Percentiles rank a stretch among this genome's conserved stretches.
These are phyloP conservation scores for Saguinus imperator DNA, from an alignment of 2,113 vertebrate genomes.

Conservation along the genomic window DNA sequence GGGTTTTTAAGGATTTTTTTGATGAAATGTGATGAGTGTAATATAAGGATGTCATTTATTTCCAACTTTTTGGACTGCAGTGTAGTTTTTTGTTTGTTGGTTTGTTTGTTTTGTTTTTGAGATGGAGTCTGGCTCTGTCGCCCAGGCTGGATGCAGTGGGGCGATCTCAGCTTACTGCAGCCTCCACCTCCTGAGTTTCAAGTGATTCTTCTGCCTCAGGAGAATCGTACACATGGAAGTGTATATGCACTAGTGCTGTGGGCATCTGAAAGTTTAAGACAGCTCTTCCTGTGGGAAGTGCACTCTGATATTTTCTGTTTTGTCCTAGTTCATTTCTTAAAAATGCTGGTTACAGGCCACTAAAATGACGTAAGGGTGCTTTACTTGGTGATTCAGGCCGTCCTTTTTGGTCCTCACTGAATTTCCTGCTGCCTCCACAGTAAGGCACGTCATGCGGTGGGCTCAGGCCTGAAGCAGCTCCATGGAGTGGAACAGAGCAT, in stretches of 20 bases:
- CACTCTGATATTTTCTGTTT: neutral
- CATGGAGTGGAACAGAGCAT: too few relatives aligned
- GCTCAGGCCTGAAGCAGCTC: neutral
- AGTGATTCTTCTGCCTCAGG: neutral
- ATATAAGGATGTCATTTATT: neutral
- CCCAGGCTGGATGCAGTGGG: neutral
- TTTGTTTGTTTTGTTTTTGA: neutral
- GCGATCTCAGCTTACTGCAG: neutral
- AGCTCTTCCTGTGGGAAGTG: rapidly evolving
- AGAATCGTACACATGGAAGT: too few relatives aligned
- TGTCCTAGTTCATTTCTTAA: neutral
- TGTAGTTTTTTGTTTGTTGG: neutral
- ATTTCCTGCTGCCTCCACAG: neutral
- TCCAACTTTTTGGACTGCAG: neutral
- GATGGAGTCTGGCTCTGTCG: neutral
- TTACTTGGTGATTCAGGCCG: rapidly evolving
- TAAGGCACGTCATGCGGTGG: rapidly evolving
- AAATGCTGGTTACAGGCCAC: too few relatives aligned
- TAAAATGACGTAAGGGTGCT: rapidly evolving
- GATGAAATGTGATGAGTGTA: neutral
- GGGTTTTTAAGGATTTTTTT: neutral
- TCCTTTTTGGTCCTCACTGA: neutral
- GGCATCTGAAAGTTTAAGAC: neutral
- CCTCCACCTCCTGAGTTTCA: neutral
- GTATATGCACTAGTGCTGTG: neutral